Evolutionary conservation across 2,113 vertebrate genomes (phyloP), one percentile per base, ranked within the genome.

Genomic region (Casuarius casuarius): DNA sequence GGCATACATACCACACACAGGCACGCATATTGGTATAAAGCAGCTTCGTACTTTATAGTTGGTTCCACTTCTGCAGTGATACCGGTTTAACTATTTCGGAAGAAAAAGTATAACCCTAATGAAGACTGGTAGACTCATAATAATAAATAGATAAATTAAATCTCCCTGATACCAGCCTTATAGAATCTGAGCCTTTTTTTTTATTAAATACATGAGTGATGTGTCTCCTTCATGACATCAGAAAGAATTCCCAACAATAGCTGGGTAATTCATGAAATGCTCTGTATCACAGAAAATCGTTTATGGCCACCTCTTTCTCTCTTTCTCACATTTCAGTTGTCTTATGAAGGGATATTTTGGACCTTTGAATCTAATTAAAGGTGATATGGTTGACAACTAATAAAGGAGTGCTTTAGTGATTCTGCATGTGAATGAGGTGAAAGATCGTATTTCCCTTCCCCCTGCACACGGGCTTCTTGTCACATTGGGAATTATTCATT

Each of bases 351-450:
- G 31, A 10, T 81, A 48, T 42, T 49, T 77, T 85, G 3, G 9
- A 75, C 74, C 62, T 72, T 49, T 82, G 74, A 63, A 94, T 78
- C 70, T 76, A 84, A 82, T 93, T 94, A 94, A 75, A n/a, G 17
- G 2, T 87, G 54, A 74, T 77, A 61, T 2, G 5, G 13, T 25
- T 89, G 81, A 67, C 81, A 92, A 23, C 20, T 89, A 78, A 70
- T 74, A 78, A 84, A 78, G 61, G 22, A 44, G 9, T 59, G 15
- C 26, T 51, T 28, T 21, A n/a, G 6, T 71, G 15, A 21, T 12
- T 78, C 46, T 44, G 29, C 38, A 21, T 44, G 51, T 84, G 68
- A 56, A 23, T 14, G 44, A 58, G 49, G 46, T 44, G 46, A 58
- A 83, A 70, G 33, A 72, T 35, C 56, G 13, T 3, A 12, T 75